Evolutionary conservation across 2,797 vertebrate genomes (phyloP), one percentile per base, ranked within the genome.

Genomic region (Pangasius larnaudii): DNA sequence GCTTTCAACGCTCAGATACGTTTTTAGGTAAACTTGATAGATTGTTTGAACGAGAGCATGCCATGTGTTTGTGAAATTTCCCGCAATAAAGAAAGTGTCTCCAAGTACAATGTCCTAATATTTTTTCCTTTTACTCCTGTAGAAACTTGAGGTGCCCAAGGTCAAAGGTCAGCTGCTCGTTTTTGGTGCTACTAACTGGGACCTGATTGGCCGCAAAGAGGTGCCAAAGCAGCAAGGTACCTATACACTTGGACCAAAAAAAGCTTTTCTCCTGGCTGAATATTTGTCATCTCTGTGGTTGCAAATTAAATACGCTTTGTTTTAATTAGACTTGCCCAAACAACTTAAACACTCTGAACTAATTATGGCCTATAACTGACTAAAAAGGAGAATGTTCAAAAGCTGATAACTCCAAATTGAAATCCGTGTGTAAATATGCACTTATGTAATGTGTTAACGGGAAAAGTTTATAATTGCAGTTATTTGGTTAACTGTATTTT

Each of bases 181-280:
- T 89, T 99, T 98, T 92, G 98, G 98, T 87, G 98, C 98, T 80
- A 99, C 98, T 92, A 99, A 99, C 95, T 99, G 98, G 98, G 98
- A 99, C 94, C 91, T 99, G 94, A 99, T 99, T 92, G 98, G 98
- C 93, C 96, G 98, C 79, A 99, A 99, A 94, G 98, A 99, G 95
- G 98, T 99, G 87, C 98, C 98, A 92, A 99, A 99, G 90, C 97
- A 97, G 88, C 98, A 99, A 97, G 98, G 98, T 99, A 95, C 16
- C 27, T 61, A 46, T 30, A 51, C 46, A 24, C 46, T 14, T 51
- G 42, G 2, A 67, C 16, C 3, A 8, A 61, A 49, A 83, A 83
- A 33, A 2, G 7, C 16, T 46, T 58, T 36, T 14, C 16, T 7
- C 16, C 27, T 19, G 36, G 7, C 6, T 63, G 14, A 65, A 46